Percentiles rank a stretch among this genome's conserved stretches.
Evolutionary conservation across 2,797 vertebrate genomes (phyloP).

Genomic region (Lophotriccus pileatus): DNA sequence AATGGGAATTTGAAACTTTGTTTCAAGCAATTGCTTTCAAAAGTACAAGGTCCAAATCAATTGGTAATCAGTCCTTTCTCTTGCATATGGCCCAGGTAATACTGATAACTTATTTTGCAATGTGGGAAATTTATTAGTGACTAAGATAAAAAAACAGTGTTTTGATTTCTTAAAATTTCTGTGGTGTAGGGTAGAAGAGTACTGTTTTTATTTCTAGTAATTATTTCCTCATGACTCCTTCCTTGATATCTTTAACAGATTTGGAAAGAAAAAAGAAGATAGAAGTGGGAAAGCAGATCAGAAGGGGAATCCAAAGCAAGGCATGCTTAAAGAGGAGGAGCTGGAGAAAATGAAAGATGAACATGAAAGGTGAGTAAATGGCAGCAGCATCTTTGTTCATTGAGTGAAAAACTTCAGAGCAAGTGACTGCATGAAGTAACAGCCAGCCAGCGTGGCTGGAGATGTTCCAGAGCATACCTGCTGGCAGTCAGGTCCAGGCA

Average conservation of each 20-base stretch:
- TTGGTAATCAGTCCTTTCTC: background rate
- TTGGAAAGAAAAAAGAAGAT: slow-evolving; percentile 94
- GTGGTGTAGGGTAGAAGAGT: background rate
- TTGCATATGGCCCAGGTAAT: background rate
- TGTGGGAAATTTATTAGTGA: background rate
- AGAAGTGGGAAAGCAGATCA: slow-evolving; percentile 83
- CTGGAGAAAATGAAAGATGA: slow-evolving; percentile 90
- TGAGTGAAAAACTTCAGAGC: background rate
- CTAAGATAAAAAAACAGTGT: background rate
- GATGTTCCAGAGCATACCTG: background rate
- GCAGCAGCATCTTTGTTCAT: background rate
- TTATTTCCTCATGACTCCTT: slow-evolving; percentile 8
- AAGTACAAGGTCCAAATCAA: background rate
- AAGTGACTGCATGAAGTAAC: background rate
- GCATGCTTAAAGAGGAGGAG: slow-evolving; percentile 83
- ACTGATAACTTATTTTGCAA: background rate
- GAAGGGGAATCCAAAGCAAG: slow-evolving; percentile 79
- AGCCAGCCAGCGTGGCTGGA: background rate
- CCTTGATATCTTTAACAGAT: slow-evolving; percentile 76
- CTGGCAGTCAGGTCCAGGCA: background rate
- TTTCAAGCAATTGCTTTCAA: background rate
- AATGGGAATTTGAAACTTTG: background rate
- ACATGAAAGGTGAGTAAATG: slow-evolving; percentile 82
- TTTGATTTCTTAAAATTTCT: background rate
- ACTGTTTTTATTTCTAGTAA: background rate